These are phyloP conservation scores for Nyctibius grandis DNA, from an alignment of 2,797 vertebrate species.

Conservation along the genomic window DNA sequence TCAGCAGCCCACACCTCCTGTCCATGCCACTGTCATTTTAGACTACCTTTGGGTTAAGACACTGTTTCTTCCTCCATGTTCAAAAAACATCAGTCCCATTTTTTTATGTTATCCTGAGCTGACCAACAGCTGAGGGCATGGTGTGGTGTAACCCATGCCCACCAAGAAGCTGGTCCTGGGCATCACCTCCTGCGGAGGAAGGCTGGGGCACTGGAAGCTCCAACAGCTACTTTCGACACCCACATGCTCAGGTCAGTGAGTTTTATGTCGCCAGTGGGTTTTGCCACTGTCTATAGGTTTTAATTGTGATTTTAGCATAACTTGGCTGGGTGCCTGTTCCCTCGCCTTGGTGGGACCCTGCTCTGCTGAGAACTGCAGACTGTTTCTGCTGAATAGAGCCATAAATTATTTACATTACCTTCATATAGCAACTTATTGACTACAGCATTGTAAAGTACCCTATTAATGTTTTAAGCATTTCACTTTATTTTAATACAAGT, in stretches of 20 bases:
- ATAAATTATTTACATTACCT: slow-evolving; percentile 69
- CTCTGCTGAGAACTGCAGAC: slow-evolving; percentile 2
- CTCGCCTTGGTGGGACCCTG: background rate
- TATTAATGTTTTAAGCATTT: slow-evolving; percentile 76
- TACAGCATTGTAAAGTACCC: slow-evolving; percentile 64
- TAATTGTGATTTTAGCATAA: background rate
- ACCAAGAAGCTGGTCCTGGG: background rate
- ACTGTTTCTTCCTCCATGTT: accelerated
- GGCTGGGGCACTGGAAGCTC: accelerated
- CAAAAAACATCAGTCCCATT: accelerated
- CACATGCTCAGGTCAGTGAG: accelerated
- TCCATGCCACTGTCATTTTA: accelerated
- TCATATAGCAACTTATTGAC: slow-evolving; percentile 70
- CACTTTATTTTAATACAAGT: slow-evolving; percentile 74
- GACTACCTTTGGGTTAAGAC: accelerated
- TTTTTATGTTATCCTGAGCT: background rate
- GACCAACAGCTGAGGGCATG: background rate
- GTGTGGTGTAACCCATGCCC: background rate
- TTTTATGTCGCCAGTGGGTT: background rate
- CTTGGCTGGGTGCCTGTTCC: background rate
- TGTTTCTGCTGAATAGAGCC: slow-evolving; percentile 18
- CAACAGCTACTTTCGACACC: accelerated
- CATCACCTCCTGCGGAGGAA: accelerated
- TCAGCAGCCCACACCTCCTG: background rate
- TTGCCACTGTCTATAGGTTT: background rate